phyloP scores from a whole-genome alignment of 2,797 vertebrate genomes.

The Malurus splendens region DNA sequence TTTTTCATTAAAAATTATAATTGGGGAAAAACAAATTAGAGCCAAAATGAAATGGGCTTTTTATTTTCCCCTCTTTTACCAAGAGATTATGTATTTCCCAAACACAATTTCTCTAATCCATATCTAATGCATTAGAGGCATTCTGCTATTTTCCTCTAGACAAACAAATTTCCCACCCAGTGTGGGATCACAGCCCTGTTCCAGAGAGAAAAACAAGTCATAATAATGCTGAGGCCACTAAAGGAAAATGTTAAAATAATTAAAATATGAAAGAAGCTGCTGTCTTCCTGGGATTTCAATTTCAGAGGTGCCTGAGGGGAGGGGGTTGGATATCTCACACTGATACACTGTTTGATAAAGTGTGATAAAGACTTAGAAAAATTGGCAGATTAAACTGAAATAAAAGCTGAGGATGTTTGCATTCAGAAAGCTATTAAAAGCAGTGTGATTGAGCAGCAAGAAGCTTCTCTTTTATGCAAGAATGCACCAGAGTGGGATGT shows the following conservation, averaged over 20 bases:
- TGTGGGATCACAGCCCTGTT: constrained; percentile 40
- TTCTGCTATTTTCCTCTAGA: constrained; percentile 49
- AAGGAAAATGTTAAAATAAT: constrained; percentile 70
- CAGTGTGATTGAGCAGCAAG: constrained; percentile 40
- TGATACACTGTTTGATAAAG: constrained; percentile 70
- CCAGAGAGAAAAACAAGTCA: constrained; percentile 53
- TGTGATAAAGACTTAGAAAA: constrained; percentile 67
- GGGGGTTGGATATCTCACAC: constrained; percentile 59
- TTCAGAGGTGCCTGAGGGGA: constrained; percentile 58
- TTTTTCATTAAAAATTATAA: constrained; percentile 64
- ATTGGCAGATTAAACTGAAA: constrained; percentile 67
- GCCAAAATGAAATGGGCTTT: constrained; percentile 54
- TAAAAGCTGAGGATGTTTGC: constrained; percentile 49
- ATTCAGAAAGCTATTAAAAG: constrained; percentile 47
- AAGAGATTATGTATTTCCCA: constrained; percentile 50
- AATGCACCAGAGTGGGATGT: neutral
- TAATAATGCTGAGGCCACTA: constrained; percentile 60
- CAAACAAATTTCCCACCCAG: constrained; percentile 49
- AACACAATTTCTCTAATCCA: constrained; percentile 32
- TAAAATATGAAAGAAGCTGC: constrained; percentile 64
- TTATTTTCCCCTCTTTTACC: constrained; percentile 36
- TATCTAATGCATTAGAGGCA: constrained; percentile 42
- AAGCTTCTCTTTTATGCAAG: constrained; percentile 45
- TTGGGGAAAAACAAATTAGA: constrained; percentile 31
- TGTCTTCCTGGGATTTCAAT: constrained; percentile 65